Evolutionary conservation across 2,113 vertebrate species (phyloP), one percentile per base, ranked within the genome.

Genomic region (Sander lucioperca): DNA sequence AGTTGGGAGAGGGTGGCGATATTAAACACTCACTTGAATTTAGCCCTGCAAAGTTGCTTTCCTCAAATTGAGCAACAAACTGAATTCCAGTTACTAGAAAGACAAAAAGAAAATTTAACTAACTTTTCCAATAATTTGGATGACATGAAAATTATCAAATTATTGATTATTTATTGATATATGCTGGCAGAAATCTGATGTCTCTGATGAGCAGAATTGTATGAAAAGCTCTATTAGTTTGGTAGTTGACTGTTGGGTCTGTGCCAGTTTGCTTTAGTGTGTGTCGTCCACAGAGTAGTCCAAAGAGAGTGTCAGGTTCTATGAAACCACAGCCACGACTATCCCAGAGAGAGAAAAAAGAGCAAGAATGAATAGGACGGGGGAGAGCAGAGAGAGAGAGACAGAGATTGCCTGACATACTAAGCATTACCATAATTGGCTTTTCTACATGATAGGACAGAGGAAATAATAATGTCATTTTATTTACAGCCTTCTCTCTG

Each of bases 381-480:
- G 86, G 68, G 71, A 67, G 85, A 92, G 84, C 72, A 71, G 67
- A 62, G 78, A 71, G 67, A 62, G 78, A 88, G 86, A 89, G 87
- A 94, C 85, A 86, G 90, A 93, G 86, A 95, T 97, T 97, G 97
- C 96, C 97, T 98, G 98, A 99, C 98, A 97, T 97, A 96, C 97
- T 96, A 95, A 94, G 96, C 97, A 99, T 99, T 99, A 99, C 97
- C 98, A 99, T 99, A 99, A 99, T 99, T 99, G 98, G 98, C 98
- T 99, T 99, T 99, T 99, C 98, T 99, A 99, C 98, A 99, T 99
- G 98, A 99, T 97, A 97, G 98, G 98, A 99, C 98, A 99, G 97
- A 99, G 97, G 97, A 99, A 99, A 99, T 99, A 99, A 99, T 99
- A 99, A 99, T 99, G 98, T 99, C 98, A 99, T 99, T 99, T 99